Conservation (phyloP, 2,888 invertebrate genomes). For the Polymixis lichenea region DNA sequence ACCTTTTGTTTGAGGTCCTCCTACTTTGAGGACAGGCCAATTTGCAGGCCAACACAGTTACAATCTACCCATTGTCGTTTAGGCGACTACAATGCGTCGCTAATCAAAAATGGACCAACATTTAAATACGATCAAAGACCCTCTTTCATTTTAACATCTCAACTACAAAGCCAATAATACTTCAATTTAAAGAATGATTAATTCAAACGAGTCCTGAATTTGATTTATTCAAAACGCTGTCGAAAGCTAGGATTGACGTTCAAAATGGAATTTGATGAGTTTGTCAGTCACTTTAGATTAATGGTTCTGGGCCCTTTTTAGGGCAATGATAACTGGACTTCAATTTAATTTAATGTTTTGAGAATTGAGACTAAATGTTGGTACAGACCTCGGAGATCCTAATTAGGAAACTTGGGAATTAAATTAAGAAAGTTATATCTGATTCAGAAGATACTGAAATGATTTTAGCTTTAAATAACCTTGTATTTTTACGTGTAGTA, state of each 20-base stretch:
- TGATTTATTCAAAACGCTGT: constrained; percentile 42
- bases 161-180: constrained; percentile 34
- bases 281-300: constrained; percentile 50
- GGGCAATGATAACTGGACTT: constrained; percentile 44
- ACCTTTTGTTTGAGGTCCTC: not conserved
- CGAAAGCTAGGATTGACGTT: constrained; percentile 25
- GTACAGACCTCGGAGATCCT: constrained; percentile 32
- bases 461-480: not conserved
- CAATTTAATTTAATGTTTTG: constrained; percentile 44
- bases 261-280: constrained; percentile 44
- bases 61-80: not conserved
- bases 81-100: not conserved
- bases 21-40: not conserved
- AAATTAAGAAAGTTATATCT: constrained; percentile 39
- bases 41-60: too few species aligned
- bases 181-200: constrained; percentile 32
- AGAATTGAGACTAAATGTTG: constrained; percentile 31
- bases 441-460: constrained; percentile 22
- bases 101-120: constrained; percentile 7
- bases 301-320: constrained; percentile 29
- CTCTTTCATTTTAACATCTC: constrained; percentile 1
- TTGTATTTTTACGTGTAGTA: constrained; percentile 4
- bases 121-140: constrained; percentile 6
- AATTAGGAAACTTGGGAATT: constrained; percentile 42
- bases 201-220: constrained; percentile 34